A percentile compares a stretch with the other conserved stretches of the same genome.
These are phyloP conservation scores for Sinohyriopsis cumingii DNA, from an alignment of 2,888 invertebrate species.

Conservation along the genomic window DNA sequence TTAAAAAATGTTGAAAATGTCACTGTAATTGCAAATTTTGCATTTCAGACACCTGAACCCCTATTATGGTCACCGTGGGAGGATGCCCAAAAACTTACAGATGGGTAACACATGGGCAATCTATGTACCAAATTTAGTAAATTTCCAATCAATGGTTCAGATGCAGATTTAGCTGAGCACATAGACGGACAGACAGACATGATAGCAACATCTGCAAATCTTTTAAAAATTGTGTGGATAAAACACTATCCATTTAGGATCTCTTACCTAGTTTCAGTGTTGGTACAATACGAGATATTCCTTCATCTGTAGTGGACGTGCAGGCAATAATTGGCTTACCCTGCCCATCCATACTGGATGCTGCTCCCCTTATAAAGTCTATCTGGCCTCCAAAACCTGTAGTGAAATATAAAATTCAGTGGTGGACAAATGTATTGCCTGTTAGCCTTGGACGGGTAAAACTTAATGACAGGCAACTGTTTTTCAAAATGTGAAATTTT, in stretches of 20 bases:
- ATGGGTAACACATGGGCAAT: too few species aligned
- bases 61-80: too few species aligned
- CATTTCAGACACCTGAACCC: too few species aligned
- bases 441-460: not conserved
- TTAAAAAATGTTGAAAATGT: too few species aligned
- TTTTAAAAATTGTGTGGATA: not conserved
- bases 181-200: not conserved
- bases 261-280: conserved; percentile 83
- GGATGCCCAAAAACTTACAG: too few species aligned
- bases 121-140: too few species aligned
- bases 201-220: not conserved
- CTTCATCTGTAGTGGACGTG: conserved; percentile 85
- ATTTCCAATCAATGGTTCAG: too few species aligned
- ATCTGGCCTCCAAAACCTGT: conserved; percentile 93
- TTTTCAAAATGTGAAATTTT: too few species aligned
- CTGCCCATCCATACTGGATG: conserved; percentile 85
- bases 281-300: conserved; percentile 88
- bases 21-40: too few species aligned
- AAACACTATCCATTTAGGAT: conserved; percentile 1
- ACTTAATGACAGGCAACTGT: too few species aligned
- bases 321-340: conserved; percentile 95
- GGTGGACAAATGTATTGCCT: not conserved
- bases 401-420: conserved; percentile 4
- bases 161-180: not conserved
- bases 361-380: conserved; percentile 94